These are phyloP conservation scores for Nibea coibor DNA, from an alignment of 2,113 vertebrate genomes.

Conservation along the genomic window DNA sequence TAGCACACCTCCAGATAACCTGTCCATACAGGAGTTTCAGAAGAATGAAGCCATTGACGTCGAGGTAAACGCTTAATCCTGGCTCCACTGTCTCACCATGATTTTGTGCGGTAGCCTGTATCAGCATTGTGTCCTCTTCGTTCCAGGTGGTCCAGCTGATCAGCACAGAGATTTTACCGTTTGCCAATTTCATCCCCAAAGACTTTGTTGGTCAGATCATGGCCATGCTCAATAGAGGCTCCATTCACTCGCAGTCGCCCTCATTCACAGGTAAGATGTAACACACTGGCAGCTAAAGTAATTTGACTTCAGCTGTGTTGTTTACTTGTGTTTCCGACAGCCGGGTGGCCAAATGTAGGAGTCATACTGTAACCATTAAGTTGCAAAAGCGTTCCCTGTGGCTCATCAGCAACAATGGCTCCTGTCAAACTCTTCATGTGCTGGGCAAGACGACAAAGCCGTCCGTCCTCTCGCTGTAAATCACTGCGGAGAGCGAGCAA, in stretches of 20 bases:
- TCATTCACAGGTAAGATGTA: slow-evolving; percentile 93
- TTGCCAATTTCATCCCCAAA: slow-evolving; percentile 99
- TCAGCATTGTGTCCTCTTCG: slow-evolving; percentile 10
- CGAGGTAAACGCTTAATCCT: slow-evolving; percentile 83
- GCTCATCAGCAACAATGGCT: slow-evolving; percentile 13
- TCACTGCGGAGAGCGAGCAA: background rate
- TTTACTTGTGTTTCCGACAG: background rate
- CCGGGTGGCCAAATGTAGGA: background rate
- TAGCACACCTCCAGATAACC: slow-evolving; percentile 96
- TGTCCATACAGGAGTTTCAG: slow-evolving; percentile 99
- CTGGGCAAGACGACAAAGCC: slow-evolving; percentile 7
- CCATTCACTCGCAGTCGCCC: slow-evolving; percentile 98
- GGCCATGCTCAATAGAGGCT: slow-evolving; percentile 99
- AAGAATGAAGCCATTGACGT: slow-evolving; percentile 98
- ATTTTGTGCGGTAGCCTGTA: background rate
- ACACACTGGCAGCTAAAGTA: background rate
- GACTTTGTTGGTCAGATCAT: slow-evolving; percentile 99
- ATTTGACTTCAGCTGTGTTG: background rate
- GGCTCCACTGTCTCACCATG: background rate
- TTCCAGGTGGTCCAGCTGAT: slow-evolving; percentile 97
- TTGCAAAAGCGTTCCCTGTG: slow-evolving; percentile 1
- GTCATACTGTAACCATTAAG: background rate
- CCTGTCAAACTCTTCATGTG: slow-evolving; percentile 6
- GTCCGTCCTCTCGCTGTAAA: slow-evolving; percentile 3
- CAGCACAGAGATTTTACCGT: slow-evolving; percentile 97